Conservation (phyloP, 2,888 invertebrate genomes). For the Lampropteryx suffumata region DNA sequence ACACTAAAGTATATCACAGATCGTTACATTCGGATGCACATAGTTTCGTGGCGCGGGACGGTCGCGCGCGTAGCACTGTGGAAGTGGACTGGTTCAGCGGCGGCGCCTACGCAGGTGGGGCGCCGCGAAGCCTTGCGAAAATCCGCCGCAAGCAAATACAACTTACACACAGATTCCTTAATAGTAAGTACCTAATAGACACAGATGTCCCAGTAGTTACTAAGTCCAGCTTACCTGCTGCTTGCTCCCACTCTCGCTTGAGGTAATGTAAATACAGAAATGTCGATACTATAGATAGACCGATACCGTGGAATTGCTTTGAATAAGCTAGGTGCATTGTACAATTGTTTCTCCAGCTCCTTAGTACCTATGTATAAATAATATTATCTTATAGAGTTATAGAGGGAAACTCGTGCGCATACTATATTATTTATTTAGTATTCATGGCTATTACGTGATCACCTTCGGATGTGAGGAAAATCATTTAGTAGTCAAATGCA, state of each 20-base stretch:
- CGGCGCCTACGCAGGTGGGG: constrained; percentile 71
- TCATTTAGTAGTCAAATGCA: not conserved
- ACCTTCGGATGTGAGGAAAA: constrained; percentile 9
- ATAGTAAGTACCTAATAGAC: constrained; percentile 3
- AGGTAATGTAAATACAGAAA: constrained; percentile 2
- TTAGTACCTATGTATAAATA: constrained; percentile 8
- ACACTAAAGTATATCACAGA: constrained; percentile 80
- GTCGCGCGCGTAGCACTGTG: constrained; percentile 59
- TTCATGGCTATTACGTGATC: constrained; percentile 17
- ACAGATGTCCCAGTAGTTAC: no score
- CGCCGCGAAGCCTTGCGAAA: constrained; percentile 78
- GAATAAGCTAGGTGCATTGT: constrained; percentile 14
- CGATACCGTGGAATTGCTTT: constrained; percentile 19
- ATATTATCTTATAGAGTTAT: constrained; percentile 1
- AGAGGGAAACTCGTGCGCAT: constrained; percentile 4
- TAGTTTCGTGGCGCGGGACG: constrained; percentile 53
- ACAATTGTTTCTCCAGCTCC: constrained; percentile 19
- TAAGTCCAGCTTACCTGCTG: constrained; percentile 2
- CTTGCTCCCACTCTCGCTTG: constrained; percentile 20
- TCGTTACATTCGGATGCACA: constrained; percentile 69
- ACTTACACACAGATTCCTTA: constrained; percentile 23
- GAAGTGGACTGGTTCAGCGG: constrained; percentile 53
- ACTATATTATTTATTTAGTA: constrained; percentile 1
- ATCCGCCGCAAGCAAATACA: constrained; percentile 47
- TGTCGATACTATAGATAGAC: no score